phyloP scores from a whole-genome alignment of 2,113 vertebrate genomes.

The Hippolais icterina region DNA sequence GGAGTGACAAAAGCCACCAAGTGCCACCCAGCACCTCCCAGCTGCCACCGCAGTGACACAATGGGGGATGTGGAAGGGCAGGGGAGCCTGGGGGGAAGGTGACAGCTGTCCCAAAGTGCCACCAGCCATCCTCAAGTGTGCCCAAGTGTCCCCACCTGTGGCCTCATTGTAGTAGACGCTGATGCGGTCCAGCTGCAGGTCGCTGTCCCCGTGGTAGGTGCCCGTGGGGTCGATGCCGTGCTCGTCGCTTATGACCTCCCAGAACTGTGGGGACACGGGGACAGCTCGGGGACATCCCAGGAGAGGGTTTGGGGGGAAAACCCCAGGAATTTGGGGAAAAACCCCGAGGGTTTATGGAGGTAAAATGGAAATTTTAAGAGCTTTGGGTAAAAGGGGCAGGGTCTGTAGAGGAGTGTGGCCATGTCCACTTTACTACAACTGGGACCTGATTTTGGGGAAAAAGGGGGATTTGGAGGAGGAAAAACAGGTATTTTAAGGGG shows the following conservation, averaged over 20 bases:
- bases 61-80: not conserved
- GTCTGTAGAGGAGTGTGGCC: no score
- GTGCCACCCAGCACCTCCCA: not conserved
- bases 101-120: not conserved
- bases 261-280: not conserved
- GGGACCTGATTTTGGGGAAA: not conserved
- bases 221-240: not conserved
- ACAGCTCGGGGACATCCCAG: not conserved
- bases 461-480: no score
- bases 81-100: no score
- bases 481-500: not conserved
- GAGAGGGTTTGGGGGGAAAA: fast-evolving
- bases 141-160: not conserved
- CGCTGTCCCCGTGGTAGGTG: not conserved
- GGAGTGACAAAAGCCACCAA: not conserved
- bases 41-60: not conserved
- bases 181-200: not conserved
- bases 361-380: not conserved
- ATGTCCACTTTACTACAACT: not conserved
- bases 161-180: not conserved
- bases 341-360: fast-evolving
- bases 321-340: fast-evolving
- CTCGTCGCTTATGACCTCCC: not conserved
- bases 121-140: no score
- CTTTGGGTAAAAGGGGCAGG: no score